Base-by-base conservation (phyloP, 92 coral and sea anemone genomes). In the Montipora capitata region DNA sequence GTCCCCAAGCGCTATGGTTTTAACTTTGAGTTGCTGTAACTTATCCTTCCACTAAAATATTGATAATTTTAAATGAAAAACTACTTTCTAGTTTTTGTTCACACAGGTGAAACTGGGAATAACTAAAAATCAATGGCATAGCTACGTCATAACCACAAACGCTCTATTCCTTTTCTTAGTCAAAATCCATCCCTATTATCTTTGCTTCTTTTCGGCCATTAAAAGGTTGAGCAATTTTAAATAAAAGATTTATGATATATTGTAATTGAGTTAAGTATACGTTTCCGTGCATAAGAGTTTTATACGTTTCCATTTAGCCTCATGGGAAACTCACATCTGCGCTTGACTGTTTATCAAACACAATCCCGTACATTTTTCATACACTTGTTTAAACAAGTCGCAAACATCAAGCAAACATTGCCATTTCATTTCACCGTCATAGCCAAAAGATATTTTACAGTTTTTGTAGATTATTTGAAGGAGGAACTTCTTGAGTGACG, bases 261-360 rank as follows among this genome's bases (percentile, higher is more conserved):
- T 68, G 82, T 90, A 89, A 92, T 90, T 85, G 91, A 74, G 77
- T 82, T 92, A 79, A 89, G 83, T 79, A 86, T 88, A 52, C 85
- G 91, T 72, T 89, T 89, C 91, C 82, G 88, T 68, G 74, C 81
- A n/a, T 72, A 40, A 74, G 71, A 86, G 48, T 85, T 91, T 87
- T 86, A 89, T 67, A 81, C 82, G 58, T 84, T 80, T 71, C 85
- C 45, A 66, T 85, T 85, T 85, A 79, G 72, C 79, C 81, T 90
- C 89, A 64, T 95, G 98, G 94, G 98, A 95, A 95, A 61, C 5
- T 41, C 49, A 58, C 98, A 95, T 82, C 98, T 95, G 98, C 59
- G 44, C 59, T 16, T 67, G 15, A 44, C 80, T 76, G 81, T 81
- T 93, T 49, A 80, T 83, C 90, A 95, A 95, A 91, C 96, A 95